phyloP scores from a whole-genome alignment of 2,888 invertebrate species.

The Chymomyza fuscimana region DNA sequence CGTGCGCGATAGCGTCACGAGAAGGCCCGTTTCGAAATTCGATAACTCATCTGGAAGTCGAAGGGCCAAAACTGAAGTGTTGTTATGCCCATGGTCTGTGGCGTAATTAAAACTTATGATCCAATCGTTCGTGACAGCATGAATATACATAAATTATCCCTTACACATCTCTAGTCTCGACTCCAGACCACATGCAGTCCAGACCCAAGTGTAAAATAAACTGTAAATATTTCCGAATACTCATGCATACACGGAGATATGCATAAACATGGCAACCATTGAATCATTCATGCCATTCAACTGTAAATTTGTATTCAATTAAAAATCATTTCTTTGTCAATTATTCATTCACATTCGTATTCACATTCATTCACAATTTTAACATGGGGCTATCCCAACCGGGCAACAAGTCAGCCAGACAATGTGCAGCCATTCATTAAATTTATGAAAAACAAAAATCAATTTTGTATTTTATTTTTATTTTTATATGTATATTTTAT shows the following conservation, averaged over 20 bases:
- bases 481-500: not conserved
- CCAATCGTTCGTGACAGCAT: not conserved
- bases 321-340: constrained; percentile 75
- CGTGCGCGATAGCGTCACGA: no score
- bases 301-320: constrained; percentile 75
- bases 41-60: no score
- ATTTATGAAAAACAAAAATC: constrained; percentile 60
- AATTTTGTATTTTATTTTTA: constrained; percentile 37
- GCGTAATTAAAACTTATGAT: not conserved
- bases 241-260: not conserved
- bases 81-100: no score
- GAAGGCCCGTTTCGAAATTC: no score
- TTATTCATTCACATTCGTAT: constrained; percentile 61
- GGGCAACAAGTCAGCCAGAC: constrained; percentile 11
- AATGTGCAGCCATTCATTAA: constrained; percentile 49
- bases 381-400: constrained; percentile 22
- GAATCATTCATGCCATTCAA: constrained; percentile 46
- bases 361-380: constrained; percentile 16
- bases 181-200: not conserved
- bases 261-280: not conserved
- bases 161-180: not conserved
- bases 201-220: not conserved
- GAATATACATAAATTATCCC: not conserved
- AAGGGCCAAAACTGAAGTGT: no score
- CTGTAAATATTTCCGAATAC: not conserved